Base-by-base conservation (phyloP, 2,888 invertebrate species). In the Dichetophora obliterata region DNA sequence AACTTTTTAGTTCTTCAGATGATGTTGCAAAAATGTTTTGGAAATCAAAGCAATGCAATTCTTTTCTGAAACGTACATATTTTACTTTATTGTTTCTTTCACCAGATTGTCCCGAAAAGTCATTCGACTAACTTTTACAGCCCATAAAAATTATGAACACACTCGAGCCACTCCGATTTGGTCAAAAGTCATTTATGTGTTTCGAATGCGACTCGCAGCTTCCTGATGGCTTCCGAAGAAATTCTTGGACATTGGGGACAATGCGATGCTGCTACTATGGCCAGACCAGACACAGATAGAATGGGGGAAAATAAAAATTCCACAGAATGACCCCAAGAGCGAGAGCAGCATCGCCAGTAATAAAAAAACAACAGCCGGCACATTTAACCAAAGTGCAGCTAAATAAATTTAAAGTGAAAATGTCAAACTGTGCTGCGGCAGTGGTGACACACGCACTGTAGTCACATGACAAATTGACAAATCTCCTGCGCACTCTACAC, bases 381-480 rank as follows among this genome's bases (percentile, higher is more conserved):
- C 3, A 43, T 43, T 11, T 43, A 65, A 65, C 31, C 22, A 65
- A 31, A n/a, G 37, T 19, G 27, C 24, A 24, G 57, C 27, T 4
- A 50, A 68, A 27, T 22, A 48, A 24, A 27, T 50, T 6, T 14
- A 57, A 71, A 31, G 71, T 22, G 11, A 52, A 69, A 59, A 27
- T 22, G 22, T 9, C 52, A 48, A 43, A 61, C 22, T 14, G 61
- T 48, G 61, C 37, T 11, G 19, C 34, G 0, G 22, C 48, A 16
- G 22, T 37, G 27, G 63, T 63, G 72, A 73, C 73, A 50, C 73
- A 50, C 27, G 73, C 48, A 48, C 43, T 43, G 61, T 6, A 31
- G 24, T 19, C 31, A 73, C 31, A 43, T 61, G 73, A 73, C 61
- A 73, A 73, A 73, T 73, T 61, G 73, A 27, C 63, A 61, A 73